Evolutionary conservation across 2,888 invertebrate genomes (phyloP).

Genomic region (Meta bourneti): DNA sequence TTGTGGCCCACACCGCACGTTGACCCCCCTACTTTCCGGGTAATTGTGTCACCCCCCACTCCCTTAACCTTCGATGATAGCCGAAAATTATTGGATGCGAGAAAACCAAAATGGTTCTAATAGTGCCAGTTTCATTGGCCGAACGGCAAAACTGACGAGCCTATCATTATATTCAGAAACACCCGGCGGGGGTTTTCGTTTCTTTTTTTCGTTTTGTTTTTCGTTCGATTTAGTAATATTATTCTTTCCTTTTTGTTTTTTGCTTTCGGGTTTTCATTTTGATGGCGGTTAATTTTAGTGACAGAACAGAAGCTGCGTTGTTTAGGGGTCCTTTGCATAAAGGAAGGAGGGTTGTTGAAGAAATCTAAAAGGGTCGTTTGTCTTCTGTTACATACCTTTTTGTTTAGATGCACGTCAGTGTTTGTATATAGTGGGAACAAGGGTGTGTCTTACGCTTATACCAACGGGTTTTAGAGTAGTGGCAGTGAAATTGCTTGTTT

Average conservation of each 20-base stretch:
- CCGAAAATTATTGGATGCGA: constrained; percentile 71
- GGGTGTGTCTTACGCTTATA: no score
- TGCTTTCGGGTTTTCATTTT: background rate
- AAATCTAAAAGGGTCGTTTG: no score
- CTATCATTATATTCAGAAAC: constrained; percentile 55
- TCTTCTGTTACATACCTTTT: no score
- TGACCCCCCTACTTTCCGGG: constrained; percentile 43
- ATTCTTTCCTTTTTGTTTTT: constrained; percentile 19
- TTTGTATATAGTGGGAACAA: no score
- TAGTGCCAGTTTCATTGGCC: constrained; percentile 47
- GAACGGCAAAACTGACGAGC: constrained; percentile 9
- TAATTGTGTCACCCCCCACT: constrained; percentile 41
- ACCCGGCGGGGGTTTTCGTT: constrained; percentile 18
- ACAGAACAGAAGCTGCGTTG: constrained; percentile 31
- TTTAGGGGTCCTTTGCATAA: background rate
- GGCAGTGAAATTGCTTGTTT: no score
- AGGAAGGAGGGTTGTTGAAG: background rate
- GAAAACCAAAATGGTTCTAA: constrained; percentile 62
- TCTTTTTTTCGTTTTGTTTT: background rate
- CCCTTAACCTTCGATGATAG: constrained; percentile 64
- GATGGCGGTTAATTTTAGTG: background rate
- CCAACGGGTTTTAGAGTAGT: no score
- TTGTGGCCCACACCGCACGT: constrained; percentile 30
- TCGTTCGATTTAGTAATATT: background rate
- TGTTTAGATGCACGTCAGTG: no score